Base-by-base conservation (phyloP, 2,888 invertebrate species). In the Zaprionus obscuricornis region DNA sequence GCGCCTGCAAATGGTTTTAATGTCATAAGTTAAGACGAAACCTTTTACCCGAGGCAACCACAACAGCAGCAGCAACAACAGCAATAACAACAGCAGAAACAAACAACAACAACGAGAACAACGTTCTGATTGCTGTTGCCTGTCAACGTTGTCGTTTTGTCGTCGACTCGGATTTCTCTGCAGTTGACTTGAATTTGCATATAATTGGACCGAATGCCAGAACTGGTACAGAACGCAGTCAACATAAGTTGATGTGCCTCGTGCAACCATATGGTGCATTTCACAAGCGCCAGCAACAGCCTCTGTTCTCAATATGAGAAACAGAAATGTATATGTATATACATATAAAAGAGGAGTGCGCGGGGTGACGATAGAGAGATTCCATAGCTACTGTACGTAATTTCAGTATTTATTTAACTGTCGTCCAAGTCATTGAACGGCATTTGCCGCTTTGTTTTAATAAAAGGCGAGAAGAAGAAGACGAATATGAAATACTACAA, bases 371-470 rank as follows among this genome's bases (percentile, higher is more conserved):
- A n/a, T n/a, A n/a, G n/a, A n/a, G n/a, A n/a, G 33, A 7, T 3
- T 29, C 10, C 8, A 27, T 16, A 24, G 54, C 16, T 29, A 31
- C 37, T 62, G 54, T 69, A 69, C 55, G 39, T 49, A 64, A 68
- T 72, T 84, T 75, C 69, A 8, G 55, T 85, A 81, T 78, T 79
- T 84, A 66, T 66, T 86, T 84, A 81, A 81, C 73, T 84, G 81
- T 72, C 86, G 45, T 67, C 72, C 65, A 46, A 78, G 86, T 67
- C 78, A 83, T 85, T 79, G 78, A 75, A 71, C 76, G 77, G 81
- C 60, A 11, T 49, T 60, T 49, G 68, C 40, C 56, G 77, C 85
- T 73, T 69, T 79, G 81, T 66, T 64, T 72, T 66, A 59, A 29
- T 52, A 29, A 16, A 24, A 8, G 20, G 14, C 17, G n/a, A n/a